Evolutionary conservation across 2,113 vertebrate genomes (phyloP).

Genomic region (Epinephelus fuscoguttatus): DNA sequence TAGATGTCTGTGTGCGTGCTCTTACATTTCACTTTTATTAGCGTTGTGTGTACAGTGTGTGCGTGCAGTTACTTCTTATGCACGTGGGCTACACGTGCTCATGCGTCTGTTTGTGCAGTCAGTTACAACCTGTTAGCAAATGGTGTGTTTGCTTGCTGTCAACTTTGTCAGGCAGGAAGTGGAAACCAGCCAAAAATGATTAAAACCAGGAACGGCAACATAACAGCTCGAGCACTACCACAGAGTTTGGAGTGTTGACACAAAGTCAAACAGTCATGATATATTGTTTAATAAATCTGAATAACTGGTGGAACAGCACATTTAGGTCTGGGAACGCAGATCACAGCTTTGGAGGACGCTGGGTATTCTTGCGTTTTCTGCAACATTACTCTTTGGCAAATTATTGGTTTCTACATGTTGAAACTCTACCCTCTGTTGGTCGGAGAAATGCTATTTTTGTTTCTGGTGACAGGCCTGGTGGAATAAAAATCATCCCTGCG

Average conservation of each 20-base stretch:
- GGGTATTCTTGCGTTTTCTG: constrained; percentile 19
- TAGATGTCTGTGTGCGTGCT: neutral
- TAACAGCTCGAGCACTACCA: constrained; percentile 90
- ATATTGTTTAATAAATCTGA: constrained; percentile 95
- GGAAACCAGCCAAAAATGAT: constrained; percentile 96
- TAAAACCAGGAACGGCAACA: constrained; percentile 94
- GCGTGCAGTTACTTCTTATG: neutral
- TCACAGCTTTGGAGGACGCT: constrained; percentile 4
- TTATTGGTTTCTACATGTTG: neutral
- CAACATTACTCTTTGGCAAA: constrained; percentile 34
- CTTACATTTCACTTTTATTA: neutral
- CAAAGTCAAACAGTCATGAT: constrained; percentile 94
- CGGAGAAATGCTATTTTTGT: neutral
- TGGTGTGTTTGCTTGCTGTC: too few species aligned
- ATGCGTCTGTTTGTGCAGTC: neutral
- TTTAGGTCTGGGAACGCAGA: constrained; percentile 50
- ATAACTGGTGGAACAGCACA: constrained; percentile 71
- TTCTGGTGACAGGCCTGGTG: neutral
- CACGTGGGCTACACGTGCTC: neutral
- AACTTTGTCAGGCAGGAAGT: constrained; percentile 92
- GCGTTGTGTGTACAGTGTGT: neutral
- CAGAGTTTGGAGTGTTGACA: constrained; percentile 89
- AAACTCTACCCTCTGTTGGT: constrained; percentile 26
- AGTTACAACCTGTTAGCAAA: too few species aligned
- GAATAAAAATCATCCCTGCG: neutral